Evolutionary conservation across 2,113 vertebrate genomes (phyloP).

Genomic region (Actenoides lindsayi): DNA sequence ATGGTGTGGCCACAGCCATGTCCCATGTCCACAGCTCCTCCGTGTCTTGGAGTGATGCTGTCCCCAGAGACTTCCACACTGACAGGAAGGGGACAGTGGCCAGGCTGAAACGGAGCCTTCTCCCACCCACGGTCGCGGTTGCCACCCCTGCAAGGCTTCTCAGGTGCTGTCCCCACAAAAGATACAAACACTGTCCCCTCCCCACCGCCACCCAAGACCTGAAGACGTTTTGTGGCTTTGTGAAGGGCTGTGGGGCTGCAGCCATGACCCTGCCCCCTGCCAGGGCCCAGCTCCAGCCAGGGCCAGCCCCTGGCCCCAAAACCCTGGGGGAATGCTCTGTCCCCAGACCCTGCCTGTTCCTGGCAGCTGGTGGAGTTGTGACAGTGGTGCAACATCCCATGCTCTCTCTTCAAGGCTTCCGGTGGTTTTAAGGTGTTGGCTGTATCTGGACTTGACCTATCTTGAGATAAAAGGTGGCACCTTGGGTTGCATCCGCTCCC

Average conservation of each 20-base stretch:
- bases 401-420: not conserved
- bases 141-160: not conserved
- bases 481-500: not conserved
- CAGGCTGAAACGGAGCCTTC: not conserved
- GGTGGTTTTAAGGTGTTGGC: not conserved
- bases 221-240: not conserved
- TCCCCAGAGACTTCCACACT: not conserved
- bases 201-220: rapidly evolving
- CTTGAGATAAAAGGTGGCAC: rapidly evolving
- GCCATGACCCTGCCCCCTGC: rapidly evolving
- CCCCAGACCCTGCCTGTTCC: not conserved
- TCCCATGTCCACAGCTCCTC: not conserved
- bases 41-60: rapidly evolving
- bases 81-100: not conserved
- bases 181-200: too few relatives aligned
- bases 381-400: rapidly evolving
- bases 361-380: not conserved
- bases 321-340: rapidly evolving
- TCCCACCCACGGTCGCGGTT: rapidly evolving
- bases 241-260: rapidly evolving
- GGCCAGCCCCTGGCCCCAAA: not conserved
- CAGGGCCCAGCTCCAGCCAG: rapidly evolving
- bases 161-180: not conserved
- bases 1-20: rapidly evolving
- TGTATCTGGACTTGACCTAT: not conserved